Conservation (phyloP, 1,140 invertebrate genomes). For the Bathynomus jamesi region DNA sequence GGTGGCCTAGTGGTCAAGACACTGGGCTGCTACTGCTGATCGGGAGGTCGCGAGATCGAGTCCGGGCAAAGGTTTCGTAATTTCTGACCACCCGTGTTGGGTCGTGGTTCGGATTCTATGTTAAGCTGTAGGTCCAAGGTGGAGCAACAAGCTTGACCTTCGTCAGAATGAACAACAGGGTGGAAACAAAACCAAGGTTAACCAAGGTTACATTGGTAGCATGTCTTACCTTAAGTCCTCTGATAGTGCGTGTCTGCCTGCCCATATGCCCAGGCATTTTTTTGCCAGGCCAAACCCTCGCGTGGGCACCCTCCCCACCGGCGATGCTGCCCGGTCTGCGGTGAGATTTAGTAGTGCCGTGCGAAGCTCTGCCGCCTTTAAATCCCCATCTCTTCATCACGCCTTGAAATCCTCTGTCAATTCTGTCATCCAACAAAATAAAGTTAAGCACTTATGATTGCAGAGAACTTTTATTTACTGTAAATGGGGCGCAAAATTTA, state of each 20-base stretch:
- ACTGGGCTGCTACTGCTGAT: too few species aligned
- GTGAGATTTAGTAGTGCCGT: slow-evolving; percentile 93
- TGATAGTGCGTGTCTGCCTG: slow-evolving; percentile 55
- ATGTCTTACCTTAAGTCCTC: slow-evolving; percentile 58
- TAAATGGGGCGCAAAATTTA: neutral
- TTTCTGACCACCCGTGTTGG: too few species aligned
- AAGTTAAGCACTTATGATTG: slow-evolving; percentile 15
- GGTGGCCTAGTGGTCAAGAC: too few species aligned
- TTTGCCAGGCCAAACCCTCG: slow-evolving; percentile 83
- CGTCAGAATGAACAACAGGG: too few species aligned
- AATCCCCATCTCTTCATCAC: slow-evolving; percentile 95
- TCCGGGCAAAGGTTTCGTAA: too few species aligned
- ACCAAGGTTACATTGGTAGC: too few species aligned
- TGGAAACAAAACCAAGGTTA: too few species aligned
- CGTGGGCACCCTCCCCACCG: slow-evolving; percentile 64
- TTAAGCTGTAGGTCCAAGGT: too few species aligned
- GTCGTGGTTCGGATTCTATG: too few species aligned
- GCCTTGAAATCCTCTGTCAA: slow-evolving; percentile 95
- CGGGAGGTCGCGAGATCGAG: too few species aligned
- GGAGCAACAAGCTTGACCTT: too few species aligned
- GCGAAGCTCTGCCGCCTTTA: slow-evolving; percentile 81
- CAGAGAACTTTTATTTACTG: neutral
- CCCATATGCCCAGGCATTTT: slow-evolving; percentile 98
- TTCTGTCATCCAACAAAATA: slow-evolving; percentile 56
- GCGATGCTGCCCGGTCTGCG: slow-evolving; percentile 84